Conservation (phyloP, 2,113 vertebrate genomes). For the Charina bottae region DNA sequence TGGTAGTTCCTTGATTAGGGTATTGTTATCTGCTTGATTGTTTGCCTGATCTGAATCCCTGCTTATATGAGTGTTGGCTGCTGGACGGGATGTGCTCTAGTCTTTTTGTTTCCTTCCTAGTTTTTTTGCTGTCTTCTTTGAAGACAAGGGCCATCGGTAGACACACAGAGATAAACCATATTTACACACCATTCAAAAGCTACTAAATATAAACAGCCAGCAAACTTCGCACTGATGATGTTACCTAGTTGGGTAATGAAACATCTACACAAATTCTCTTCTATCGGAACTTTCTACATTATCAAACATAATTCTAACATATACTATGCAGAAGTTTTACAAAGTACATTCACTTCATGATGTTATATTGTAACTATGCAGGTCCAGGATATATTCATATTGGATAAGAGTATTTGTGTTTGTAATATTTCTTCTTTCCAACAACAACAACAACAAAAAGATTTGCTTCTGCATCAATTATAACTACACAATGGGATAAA, state of each 20-base stretch:
- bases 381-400: conserved; percentile 13
- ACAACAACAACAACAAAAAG: not conserved
- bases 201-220: not conserved
- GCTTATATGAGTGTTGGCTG: too few relatives aligned
- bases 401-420: conserved; percentile 7
- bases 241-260: too few relatives aligned
- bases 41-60: too few relatives aligned
- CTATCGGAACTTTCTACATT: not conserved
- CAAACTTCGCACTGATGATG: not conserved
- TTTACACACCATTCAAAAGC: not conserved
- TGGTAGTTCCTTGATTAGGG: too few relatives aligned
- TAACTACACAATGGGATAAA: conserved; percentile 6
- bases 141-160: not conserved
- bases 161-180: not conserved
- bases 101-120: too few relatives aligned
- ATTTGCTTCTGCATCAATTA: conserved; percentile 36
- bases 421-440: conserved; percentile 8
- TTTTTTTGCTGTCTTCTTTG: too few relatives aligned
- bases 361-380: not conserved
- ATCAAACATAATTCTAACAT: not conserved
- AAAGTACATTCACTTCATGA: conserved; percentile 31
- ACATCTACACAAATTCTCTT: not conserved
- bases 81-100: too few relatives aligned
- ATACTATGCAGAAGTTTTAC: not conserved
- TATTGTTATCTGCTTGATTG: too few relatives aligned